Base-by-base conservation (phyloP, 2,888 invertebrate genomes). In the Ormyrus nitidulus region DNA sequence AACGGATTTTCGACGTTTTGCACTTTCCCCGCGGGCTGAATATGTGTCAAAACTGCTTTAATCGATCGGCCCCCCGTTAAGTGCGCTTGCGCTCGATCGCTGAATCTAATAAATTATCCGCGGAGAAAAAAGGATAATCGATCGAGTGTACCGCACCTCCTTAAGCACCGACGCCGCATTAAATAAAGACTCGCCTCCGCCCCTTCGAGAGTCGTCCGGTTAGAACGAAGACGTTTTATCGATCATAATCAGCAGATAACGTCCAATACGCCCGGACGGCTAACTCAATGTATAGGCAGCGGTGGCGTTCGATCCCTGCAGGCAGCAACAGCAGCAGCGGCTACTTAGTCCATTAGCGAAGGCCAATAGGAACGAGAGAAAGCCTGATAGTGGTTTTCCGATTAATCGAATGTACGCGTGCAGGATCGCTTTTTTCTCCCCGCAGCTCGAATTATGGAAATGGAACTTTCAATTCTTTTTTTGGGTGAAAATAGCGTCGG, bases 161-260 rank as follows among this genome's bases (percentile, higher is more conserved):
- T 34, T 59, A 34, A 34, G 34, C 19, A n/a, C 59, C 59, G 59
- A 59, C 59, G 59, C 5, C 19, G 34, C 34, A 69, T 46, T 56
- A 46, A n/a, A n/a, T 6, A 9, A 13, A 13, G 59, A 6, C 59
- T 19, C 62, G 34, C 34, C 61, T 7, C 61, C 61, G 61, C 61
- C 61, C 61, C 61, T 19, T 7, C n/a, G 34, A n/a, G 53, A 13
- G 58, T 13, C 65, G 34, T 74, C 65, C 74, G 65, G 74, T 71
- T 71, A 5, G 13, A 8, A 58, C 51, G 66, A 76, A 76, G 65
- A 77, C 59, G 64, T 59, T 71, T 49, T 71, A 71, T 66, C 65
- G 51, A 65, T 71, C 51, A 44, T 51, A 71, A 77, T 77, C 71
- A 44, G 44, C 11, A 48, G 71, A 71, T 71, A 65, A 77, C 10